A percentile compares a stretch with the other conserved stretches of the same genome.
Evolutionary conservation across 2,113 vertebrate species (phyloP).

Genomic region (Sapajus apella): DNA sequence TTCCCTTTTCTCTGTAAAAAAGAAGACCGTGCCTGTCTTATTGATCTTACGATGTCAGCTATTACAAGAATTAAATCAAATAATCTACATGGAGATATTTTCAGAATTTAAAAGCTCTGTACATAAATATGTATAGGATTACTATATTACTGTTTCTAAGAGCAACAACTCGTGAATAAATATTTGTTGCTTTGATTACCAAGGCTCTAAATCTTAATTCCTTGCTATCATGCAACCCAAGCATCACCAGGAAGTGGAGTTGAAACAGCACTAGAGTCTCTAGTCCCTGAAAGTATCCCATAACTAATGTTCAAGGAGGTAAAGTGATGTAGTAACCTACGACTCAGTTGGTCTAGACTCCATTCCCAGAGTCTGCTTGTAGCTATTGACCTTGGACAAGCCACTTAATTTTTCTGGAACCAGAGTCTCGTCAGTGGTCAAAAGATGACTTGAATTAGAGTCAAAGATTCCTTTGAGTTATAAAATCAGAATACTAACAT

Average conservation of each 20-base stretch:
- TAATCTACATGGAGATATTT: not conserved
- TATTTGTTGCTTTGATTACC: not conserved
- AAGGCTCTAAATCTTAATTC: constrained; percentile 22
- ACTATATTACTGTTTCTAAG: not conserved
- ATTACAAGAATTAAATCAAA: constrained; percentile 52
- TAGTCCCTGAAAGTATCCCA: constrained; percentile 22
- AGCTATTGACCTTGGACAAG: constrained; percentile 73
- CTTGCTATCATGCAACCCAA: not conserved
- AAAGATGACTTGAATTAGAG: constrained; percentile 61
- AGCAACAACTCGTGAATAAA: constrained; percentile 1
- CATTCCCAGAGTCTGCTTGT: constrained; percentile 45
- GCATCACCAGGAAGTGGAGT: not conserved
- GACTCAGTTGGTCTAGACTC: constrained; percentile 53
- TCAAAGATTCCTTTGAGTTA: constrained; percentile 63
- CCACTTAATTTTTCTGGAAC: constrained; percentile 65
- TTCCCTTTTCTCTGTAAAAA: constrained; percentile 60
- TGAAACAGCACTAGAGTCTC: not conserved
- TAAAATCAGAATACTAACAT: constrained; percentile 67
- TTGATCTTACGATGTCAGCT: constrained; percentile 6
- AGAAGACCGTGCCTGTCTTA: constrained; percentile 39
- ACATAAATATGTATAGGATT: not conserved
- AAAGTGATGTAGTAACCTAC: not conserved
- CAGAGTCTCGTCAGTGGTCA: constrained; percentile 69
- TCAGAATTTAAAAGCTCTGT: not conserved
- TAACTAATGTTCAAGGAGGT: constrained; percentile 30